Conservation (phyloP, 2,888 invertebrate species). For the Eudemis profundana region DNA sequence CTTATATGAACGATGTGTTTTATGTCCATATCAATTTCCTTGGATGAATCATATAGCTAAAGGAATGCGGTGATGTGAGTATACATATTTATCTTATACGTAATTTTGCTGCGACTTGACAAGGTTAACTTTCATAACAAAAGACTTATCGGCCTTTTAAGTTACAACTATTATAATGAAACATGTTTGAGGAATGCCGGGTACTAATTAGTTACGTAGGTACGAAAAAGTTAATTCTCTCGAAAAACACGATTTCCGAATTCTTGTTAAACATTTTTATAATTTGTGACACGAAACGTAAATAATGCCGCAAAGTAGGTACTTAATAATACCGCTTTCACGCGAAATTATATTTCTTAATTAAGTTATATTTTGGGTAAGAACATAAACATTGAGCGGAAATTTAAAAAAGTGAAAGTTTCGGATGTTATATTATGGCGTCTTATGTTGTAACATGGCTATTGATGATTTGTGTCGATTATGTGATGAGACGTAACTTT, state of each 20-base stretch:
- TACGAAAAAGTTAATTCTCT: neutral
- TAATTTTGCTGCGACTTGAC: neutral
- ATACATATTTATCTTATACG: neutral
- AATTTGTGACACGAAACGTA: constrained; percentile 24
- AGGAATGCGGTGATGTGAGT: constrained; percentile 3
- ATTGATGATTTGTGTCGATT: constrained; percentile 62
- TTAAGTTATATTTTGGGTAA: constrained; percentile 31
- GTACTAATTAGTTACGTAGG: neutral
- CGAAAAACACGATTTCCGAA: constrained; percentile 5
- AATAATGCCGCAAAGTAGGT: neutral
- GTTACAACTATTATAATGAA: neutral
- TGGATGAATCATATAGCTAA: neutral
- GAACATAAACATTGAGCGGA: constrained; percentile 11
- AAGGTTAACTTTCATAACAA: constrained; percentile 11
- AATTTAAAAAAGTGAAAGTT: constrained; percentile 47
- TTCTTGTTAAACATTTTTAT: constrained; percentile 13
- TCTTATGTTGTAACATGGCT: constrained; percentile 56
- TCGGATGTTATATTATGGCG: constrained; percentile 45
- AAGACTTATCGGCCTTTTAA: neutral
- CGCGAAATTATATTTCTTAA: constrained; percentile 45
- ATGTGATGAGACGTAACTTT: constrained; percentile 70
- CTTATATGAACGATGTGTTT: neutral
- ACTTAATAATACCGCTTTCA: constrained; percentile 49
- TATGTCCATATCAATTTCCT: neutral
- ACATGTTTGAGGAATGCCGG: constrained; percentile 3